These are phyloP conservation scores for Theropithecus gelada DNA, from an alignment of 2,113 vertebrate genomes.

Conservation along the genomic window DNA sequence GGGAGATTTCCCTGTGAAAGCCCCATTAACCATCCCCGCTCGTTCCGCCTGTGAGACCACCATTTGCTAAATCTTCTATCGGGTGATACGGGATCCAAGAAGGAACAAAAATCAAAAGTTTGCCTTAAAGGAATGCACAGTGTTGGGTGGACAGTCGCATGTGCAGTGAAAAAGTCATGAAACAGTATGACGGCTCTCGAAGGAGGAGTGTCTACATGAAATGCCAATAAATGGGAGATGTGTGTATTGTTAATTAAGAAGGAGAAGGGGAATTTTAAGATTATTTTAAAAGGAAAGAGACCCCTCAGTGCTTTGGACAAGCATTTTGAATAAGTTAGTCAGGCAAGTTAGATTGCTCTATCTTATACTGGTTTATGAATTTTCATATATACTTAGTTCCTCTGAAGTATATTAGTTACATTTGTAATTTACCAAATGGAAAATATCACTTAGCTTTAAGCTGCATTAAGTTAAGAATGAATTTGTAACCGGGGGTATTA, in stretches of 20 bases:
- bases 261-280: background rate
- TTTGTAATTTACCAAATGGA: conserved; percentile 53
- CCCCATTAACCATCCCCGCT: background rate
- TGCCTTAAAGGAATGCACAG: background rate
- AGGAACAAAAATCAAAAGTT: background rate
- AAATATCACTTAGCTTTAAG: conserved; percentile 44
- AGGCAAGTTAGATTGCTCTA: background rate
- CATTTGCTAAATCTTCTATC: background rate
- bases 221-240: background rate
- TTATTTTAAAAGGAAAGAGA: background rate
- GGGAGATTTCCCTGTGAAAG: too few relatives aligned
- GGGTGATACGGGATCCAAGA: background rate
- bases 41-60: background rate
- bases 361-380: background rate
- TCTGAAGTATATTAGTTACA: conserved; percentile 49
- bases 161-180: background rate
- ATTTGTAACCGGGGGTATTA: conserved; percentile 39
- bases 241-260: background rate
- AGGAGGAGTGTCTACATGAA: background rate
- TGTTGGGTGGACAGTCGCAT: background rate
- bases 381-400: background rate
- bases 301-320: background rate
- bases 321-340: background rate
- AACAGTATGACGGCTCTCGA: background rate
- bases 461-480: conserved; percentile 46